Evolutionary conservation across 2,797 vertebrate species (phyloP), one percentile per base, ranked within the genome.

Genomic region (Heteromormyrus szaboi): DNA sequence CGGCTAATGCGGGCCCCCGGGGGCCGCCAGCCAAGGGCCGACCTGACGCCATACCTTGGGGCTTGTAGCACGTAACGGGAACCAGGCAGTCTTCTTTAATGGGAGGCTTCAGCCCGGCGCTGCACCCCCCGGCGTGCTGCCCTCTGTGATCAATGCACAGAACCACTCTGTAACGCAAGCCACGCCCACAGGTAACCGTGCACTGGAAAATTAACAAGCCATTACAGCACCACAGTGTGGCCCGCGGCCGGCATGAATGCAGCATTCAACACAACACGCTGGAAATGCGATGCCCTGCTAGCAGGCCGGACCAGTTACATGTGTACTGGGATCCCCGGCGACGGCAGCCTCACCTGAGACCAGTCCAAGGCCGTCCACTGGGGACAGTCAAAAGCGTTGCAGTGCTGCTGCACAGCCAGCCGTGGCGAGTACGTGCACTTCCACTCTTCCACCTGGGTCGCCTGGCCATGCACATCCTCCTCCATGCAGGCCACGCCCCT

Each of bases 281-380:
- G 33, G 54, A 17, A 41, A 87, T 41, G 29, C 7, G 9, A 46
- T 1, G 51, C 29, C 4, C 22, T 86, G 53, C 17, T 50, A 33
- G 41, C 12, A 8, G 12, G 68, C 29, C 4, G 68, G 33, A 33
- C 68, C 68, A 4, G 33, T 37, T 5, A 8, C n/a, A 2, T 4
- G 29, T 56, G 51, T 9, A 87, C 17, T 2, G 37, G 50, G 56
- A 8, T 5, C 2, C 6, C 56, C 4, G 19, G 33, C 25, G 22
- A 65, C 17, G 3, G 44, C 6, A 25, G 12, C 87, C 95, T 95
- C 91, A 99, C 98, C 96, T 98, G 97, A 89, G 98, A 99, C 98
- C 98, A 99, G 83, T 98, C 97, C 97, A 98, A 97, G 59, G 97
- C 97, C 46, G 97, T 93, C 98, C 98, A 99, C 90, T 97, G 97